phyloP scores from a whole-genome alignment of 2,888 invertebrate species.

The Ectropis crepuscularia region DNA sequence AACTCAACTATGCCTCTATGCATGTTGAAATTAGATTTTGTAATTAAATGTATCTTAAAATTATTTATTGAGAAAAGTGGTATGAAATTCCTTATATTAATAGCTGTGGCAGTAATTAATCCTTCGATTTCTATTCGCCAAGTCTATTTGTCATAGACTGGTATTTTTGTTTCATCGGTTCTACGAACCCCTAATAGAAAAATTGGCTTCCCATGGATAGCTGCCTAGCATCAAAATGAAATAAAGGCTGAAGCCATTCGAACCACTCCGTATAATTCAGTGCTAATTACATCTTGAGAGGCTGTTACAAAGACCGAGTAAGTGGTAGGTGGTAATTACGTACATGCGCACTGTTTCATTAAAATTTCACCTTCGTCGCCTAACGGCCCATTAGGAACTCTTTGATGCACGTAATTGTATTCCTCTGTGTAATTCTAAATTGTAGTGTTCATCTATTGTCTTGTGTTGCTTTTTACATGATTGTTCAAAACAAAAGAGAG shows the following conservation, averaged over 20 bases:
- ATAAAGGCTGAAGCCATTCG: conserved; percentile 43
- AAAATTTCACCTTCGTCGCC: conserved; percentile 68
- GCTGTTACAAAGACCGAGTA: conserved; percentile 65
- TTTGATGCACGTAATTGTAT: conserved; percentile 73
- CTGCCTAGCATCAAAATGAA: conserved; percentile 29
- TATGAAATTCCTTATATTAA: too few species aligned
- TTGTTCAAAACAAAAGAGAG: too few species aligned
- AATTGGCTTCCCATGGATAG: conserved; percentile 19
- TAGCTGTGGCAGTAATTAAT: too few species aligned
- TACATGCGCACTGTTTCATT: conserved; percentile 68
- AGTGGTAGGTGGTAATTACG: conserved; percentile 72
- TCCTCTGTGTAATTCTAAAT: conserved; percentile 51
- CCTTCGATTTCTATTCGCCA: too few species aligned
- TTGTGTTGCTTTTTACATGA: background rate
- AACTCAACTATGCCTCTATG: too few species aligned
- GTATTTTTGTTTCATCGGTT: background rate
- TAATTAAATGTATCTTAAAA: too few species aligned
- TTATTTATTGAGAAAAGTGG: too few species aligned
- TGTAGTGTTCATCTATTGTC: conserved; percentile 36
- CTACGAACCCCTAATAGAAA: conserved; percentile 4
- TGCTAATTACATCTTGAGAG: conserved; percentile 72
- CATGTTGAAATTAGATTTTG: too few species aligned
- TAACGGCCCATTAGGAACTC: conserved; percentile 66
- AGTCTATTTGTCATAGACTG: background rate
- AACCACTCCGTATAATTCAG: conserved; percentile 61